Percentiles rank a stretch among this genome's conserved stretches.
Evolutionary conservation across 2,797 vertebrate species (phyloP).

Genomic region (Sebastolobus alascanus): DNA sequence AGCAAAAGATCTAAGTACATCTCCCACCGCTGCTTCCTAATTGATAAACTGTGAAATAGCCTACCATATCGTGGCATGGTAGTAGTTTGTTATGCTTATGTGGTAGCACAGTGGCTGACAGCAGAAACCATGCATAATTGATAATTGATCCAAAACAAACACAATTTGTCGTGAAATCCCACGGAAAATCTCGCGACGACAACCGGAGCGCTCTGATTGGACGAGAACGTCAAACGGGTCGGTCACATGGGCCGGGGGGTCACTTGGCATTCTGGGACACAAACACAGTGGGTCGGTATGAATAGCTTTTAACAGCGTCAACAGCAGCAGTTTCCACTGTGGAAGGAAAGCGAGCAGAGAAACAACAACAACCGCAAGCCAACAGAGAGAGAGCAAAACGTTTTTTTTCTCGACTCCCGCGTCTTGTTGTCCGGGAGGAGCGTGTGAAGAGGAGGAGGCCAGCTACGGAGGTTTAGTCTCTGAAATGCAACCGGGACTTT

Average conservation of each 20-base stretch:
- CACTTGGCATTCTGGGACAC: conserved; percentile 88
- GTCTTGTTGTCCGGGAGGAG: not conserved
- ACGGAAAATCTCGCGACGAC: conserved; percentile 70
- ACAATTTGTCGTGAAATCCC: not conserved
- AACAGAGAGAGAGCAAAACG: not conserved
- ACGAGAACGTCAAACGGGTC: accelerated
- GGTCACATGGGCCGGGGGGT: conserved; percentile 65
- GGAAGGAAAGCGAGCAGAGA: conserved; percentile 22
- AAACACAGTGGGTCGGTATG: conserved; percentile 82
- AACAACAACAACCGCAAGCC: conserved; percentile 7
- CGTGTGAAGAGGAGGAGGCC: conserved; percentile 3
- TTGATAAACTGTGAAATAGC: not conserved
- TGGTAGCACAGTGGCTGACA: conserved; percentile 13
- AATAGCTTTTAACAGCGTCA: conserved; percentile 60
- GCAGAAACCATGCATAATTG: not conserved
- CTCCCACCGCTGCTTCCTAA: not conserved
- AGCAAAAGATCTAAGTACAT: not conserved
- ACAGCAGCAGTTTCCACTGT: conserved; percentile 41
- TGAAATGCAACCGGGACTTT: conserved; percentile 64
- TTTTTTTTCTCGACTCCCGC: not conserved
- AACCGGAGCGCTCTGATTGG: conserved; percentile 53
- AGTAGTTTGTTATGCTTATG: conserved; percentile 1
- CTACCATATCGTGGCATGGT: accelerated
- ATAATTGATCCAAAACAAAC: conserved; percentile 56
- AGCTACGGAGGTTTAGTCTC: conserved; percentile 11